Conservation (phyloP, 2,888 invertebrate species). For the Harmothoe impar region DNA sequence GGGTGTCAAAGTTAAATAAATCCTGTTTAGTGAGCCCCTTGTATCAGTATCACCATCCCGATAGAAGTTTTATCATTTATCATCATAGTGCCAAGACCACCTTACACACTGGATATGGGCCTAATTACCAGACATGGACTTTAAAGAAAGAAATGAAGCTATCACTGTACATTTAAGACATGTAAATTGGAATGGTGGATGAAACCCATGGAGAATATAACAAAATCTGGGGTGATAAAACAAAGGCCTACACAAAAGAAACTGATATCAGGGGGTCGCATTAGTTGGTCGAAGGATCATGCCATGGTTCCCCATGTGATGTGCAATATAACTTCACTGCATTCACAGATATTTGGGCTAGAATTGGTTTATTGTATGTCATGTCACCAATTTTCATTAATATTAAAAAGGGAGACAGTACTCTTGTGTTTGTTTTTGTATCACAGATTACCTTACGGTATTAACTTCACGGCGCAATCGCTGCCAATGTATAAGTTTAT, state of each 20-base stretch:
- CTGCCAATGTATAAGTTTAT: not conserved
- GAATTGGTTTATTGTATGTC: not conserved
- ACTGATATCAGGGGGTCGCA: not conserved
- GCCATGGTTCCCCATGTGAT: not conserved
- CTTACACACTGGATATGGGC: too few species aligned
- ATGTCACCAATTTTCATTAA: not conserved
- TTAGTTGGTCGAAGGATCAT: not conserved
- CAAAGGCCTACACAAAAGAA: not conserved
- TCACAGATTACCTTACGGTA: slow-evolving; percentile 22
- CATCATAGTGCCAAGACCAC: not conserved
- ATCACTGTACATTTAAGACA: too few species aligned
- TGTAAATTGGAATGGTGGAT: too few species aligned
- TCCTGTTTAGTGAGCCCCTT: not conserved
- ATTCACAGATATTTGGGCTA: not conserved
- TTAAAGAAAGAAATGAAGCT: too few species aligned
- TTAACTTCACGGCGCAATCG: not conserved
- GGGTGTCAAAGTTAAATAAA: not conserved
- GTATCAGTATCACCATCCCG: not conserved
- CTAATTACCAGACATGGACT: too few species aligned
- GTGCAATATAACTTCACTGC: not conserved
- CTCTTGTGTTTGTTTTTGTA: slow-evolving; percentile 1
- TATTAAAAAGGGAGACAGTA: not conserved
- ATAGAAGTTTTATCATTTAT: not conserved
- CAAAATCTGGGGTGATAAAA: too few species aligned
- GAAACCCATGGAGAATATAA: too few species aligned